Conservation (phyloP, 1,140 invertebrate species). For the Trinorchestia longiramus region DNA sequence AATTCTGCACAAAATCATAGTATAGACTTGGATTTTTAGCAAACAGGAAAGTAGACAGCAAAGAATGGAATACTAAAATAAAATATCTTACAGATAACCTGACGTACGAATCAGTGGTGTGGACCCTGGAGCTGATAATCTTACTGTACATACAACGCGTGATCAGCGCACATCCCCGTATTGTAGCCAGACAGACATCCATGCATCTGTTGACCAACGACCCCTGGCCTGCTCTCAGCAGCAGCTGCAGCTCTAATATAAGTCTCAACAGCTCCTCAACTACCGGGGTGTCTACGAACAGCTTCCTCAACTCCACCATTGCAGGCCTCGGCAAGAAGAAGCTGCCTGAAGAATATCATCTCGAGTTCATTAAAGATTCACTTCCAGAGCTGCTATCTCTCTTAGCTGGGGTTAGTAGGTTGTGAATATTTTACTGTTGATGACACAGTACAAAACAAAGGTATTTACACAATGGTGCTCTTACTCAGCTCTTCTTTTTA, state of each 20-base stretch:
- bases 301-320: neutral
- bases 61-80: neutral
- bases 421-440: neutral
- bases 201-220: slow-evolving; percentile 64
- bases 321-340: slow-evolving; percentile 37
- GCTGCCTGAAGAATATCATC: slow-evolving; percentile 55
- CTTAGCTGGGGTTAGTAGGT: slow-evolving; percentile 56
- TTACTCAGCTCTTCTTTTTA: too few relatives aligned
- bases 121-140: slow-evolving; percentile 64
- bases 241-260: neutral
- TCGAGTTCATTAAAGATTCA: slow-evolving; percentile 56
- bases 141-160: slow-evolving; percentile 65
- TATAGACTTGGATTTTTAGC: neutral
- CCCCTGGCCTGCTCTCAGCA: slow-evolving; percentile 61
- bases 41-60: neutral
- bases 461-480: too few relatives aligned
- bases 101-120: slow-evolving; percentile 63
- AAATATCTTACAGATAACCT: slow-evolving; percentile 57
- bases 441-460: neutral
- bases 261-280: neutral
- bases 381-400: slow-evolving; percentile 55
- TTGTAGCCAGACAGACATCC: slow-evolving; percentile 63
- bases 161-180: slow-evolving; percentile 64
- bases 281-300: neutral
- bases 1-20: neutral